Percentiles rank a stretch among this genome's conserved stretches.
Conservation (phyloP, 2,888 invertebrate species). For the Timandra comae region DNA sequence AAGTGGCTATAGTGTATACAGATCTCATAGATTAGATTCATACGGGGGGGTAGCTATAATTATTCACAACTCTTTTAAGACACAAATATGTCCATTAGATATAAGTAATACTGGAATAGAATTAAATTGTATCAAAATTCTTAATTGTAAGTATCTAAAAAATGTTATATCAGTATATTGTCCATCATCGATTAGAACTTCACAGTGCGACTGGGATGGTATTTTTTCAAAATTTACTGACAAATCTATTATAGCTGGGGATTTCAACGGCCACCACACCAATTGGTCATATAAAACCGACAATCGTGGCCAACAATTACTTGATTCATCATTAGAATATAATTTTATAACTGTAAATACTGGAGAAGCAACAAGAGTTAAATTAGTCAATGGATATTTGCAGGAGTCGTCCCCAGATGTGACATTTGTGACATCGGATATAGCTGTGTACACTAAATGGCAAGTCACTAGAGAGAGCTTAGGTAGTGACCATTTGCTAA, state of each 20-base stretch:
- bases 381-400: conserved; percentile 3
- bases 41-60: conserved; percentile 16
- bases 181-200: conserved; percentile 11
- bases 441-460: neutral
- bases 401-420: neutral
- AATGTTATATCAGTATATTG: conserved; percentile 15
- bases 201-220: conserved; percentile 13
- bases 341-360: conserved; percentile 10
- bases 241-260: conserved; percentile 11
- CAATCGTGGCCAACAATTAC: conserved; percentile 5
- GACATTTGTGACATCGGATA: neutral
- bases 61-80: conserved; percentile 9
- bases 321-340: conserved; percentile 9
- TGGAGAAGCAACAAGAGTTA: conserved; percentile 9
- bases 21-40: conserved; percentile 11
- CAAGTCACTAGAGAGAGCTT: neutral
- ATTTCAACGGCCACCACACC: too few species aligned
- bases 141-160: too few species aligned
- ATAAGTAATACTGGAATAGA: conserved; percentile 13
- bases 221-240: conserved; percentile 6
- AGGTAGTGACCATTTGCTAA: neutral
- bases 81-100: neutral
- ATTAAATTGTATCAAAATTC: conserved; percentile 6
- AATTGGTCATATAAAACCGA: conserved; percentile 8
- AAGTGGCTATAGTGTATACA: conserved; percentile 1